Evolutionary conservation across 2,888 invertebrate genomes (phyloP), one percentile per base, ranked within the genome.

Genomic region (Cyaniris semiargus): DNA sequence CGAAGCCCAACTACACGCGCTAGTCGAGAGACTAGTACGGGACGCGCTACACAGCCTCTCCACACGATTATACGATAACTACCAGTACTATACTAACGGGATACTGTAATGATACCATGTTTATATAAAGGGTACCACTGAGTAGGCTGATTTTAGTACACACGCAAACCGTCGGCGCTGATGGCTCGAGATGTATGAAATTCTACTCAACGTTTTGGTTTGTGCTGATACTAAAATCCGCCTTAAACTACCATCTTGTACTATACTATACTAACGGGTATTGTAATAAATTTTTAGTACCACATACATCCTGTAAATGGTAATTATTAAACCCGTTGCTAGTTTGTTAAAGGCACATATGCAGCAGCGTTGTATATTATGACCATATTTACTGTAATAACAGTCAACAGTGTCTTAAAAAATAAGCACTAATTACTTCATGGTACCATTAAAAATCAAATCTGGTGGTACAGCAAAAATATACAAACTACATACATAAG

Each of bases 1-100:
- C 0, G 99, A 99, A 89, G 98, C 98, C 86, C 99, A 99, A 90
- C 95, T 99, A 83, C 97, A 98, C 85, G 95, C 97, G 79, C 96
- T 98, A 81, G 98, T 99, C 1, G 98, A 99, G 87, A 96, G 96
- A 78, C 96, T 99, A 90, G 99, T 99, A 60, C 97, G 98, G 84
- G 97, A 98, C 87, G 98, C 98, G 83, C 96, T 99, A 70, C 97
- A 98, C 92, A 99, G 99, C 77, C 95, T 99, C 82, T 99, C 99
- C 81, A 99, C 99, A 13, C 97, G 98, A 85, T 96, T 99, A 79
- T 99, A 99, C 94, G 99, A 99, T 95, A 98, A 98, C 89, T 99
- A 98, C 94, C 99, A 99, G 95, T 99, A 99, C 95, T 97, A 98
- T 87, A 99, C 99, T 86, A 99, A 99, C 93, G 99, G 99, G 81